Percentiles rank a stretch among this genome's conserved stretches.
Conservation (phyloP, 2,113 vertebrate genomes). For the Oncorhynchus gorbuscha region DNA sequence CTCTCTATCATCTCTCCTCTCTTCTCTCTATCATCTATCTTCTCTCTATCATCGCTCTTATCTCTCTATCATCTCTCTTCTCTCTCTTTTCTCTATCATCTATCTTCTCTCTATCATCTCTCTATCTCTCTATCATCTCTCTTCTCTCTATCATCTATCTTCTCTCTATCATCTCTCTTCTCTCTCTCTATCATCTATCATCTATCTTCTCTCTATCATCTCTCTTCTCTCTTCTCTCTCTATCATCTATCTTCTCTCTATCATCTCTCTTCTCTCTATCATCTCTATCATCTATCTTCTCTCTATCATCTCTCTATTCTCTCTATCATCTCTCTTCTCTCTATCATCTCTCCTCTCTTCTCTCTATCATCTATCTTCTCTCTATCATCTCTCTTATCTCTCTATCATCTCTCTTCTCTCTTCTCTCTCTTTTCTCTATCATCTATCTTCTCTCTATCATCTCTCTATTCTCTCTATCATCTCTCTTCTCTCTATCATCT, state of each 20-base stretch:
- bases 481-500: no score
- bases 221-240: background rate
- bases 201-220: background rate
- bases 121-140: no score
- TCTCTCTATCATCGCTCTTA: no score
- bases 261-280: constrained; percentile 13
- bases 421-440: background rate
- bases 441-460: constrained; percentile 16
- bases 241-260: constrained; percentile 22
- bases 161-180: no score
- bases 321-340: background rate
- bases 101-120: no score
- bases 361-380: background rate
- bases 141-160: no score
- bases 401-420: constrained; percentile 1
- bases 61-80: no score
- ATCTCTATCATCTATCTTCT: no score
- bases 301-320: background rate
- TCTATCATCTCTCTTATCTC: background rate
- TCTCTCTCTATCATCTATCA: no score
- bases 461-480: constrained; percentile 5
- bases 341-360: background rate
- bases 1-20: background rate
- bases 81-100: no score
- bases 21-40: background rate